Conservation (phyloP, 2,797 vertebrate genomes). For the Furcifer pardalis region DNA sequence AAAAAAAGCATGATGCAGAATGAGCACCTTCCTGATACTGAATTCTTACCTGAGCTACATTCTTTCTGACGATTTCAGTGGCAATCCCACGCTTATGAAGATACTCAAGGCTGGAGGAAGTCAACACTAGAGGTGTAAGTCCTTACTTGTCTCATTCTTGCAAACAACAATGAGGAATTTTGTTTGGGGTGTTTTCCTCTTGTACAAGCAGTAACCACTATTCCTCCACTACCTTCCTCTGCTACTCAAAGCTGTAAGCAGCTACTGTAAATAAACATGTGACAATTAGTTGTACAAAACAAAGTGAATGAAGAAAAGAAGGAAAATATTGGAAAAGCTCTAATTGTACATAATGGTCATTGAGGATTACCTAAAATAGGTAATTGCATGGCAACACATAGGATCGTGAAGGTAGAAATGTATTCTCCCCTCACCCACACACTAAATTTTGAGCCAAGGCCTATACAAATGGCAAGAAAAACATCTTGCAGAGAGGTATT, state of each 20-base stretch:
- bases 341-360: neutral
- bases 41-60: too few species aligned
- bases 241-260: neutral
- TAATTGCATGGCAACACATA: too few species aligned
- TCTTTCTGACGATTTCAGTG: too few species aligned
- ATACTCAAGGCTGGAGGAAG: too few species aligned
- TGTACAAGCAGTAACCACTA: conserved; percentile 26
- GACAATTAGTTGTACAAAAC: neutral
- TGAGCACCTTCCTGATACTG: too few species aligned
- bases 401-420: neutral
- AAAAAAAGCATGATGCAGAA: too few species aligned
- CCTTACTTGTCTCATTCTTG: too few species aligned
- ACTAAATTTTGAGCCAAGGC: neutral
- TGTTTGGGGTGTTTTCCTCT: too few species aligned
- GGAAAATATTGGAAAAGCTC: neutral
- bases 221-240: neutral
- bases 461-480: neutral
- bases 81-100: too few species aligned
- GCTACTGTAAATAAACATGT: neutral
- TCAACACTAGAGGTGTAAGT: too few species aligned
- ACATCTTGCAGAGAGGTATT: neutral
- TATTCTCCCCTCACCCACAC: neutral
- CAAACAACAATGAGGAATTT: too few species aligned
- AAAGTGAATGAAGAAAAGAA: too few species aligned
- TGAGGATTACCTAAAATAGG: neutral